These are phyloP conservation scores for Drosophila burlai DNA, from an alignment of 1,140 invertebrate genomes.

Conservation along the genomic window DNA sequence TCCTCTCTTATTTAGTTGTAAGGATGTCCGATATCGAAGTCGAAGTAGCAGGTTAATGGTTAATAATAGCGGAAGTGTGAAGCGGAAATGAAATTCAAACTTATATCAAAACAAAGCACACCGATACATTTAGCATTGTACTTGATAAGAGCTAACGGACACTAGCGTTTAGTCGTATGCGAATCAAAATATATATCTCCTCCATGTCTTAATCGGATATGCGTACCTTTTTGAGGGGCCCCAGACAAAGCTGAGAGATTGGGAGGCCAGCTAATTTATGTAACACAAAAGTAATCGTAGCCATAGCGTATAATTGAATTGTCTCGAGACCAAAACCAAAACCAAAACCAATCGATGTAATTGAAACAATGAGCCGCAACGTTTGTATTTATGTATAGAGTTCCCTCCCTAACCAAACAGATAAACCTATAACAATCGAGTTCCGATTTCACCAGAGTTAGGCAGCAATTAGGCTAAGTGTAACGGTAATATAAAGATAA, in stretches of 20 bases:
- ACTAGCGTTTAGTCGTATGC: conserved; percentile 56
- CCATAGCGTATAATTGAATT: conserved; percentile 33
- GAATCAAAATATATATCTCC: conserved; percentile 47
- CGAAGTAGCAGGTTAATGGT: conserved; percentile 1
- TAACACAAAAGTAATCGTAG: conserved; percentile 34
- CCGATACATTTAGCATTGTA: conserved; percentile 79
- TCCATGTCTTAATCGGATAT: conserved; percentile 64
- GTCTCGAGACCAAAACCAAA: conserved; percentile 70
- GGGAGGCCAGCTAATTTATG: conserved; percentile 38
- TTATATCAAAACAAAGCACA: conserved; percentile 79
- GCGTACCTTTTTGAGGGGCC: conserved; percentile 72
- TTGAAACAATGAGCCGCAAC: conserved; percentile 72
- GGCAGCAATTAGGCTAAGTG: conserved; percentile 34
- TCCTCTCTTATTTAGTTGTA: conserved; percentile 58
- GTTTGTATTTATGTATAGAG: conserved; percentile 71
- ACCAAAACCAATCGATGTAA: conserved; percentile 33
- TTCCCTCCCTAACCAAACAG: conserved; percentile 34
- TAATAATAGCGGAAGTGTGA: conserved; percentile 23
- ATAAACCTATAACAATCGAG: conserved; percentile 73
- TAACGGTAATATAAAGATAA: conserved; percentile 24
- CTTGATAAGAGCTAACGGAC: conserved; percentile 57
- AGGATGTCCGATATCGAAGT: conserved; percentile 24
- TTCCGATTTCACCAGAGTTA: conserved; percentile 65
- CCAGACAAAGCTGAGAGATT: conserved; percentile 24
- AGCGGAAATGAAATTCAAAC: conserved; percentile 53